Evolutionary conservation across 1,140 invertebrate genomes (phyloP).

Genomic region (Tachypleus tridentatus): DNA sequence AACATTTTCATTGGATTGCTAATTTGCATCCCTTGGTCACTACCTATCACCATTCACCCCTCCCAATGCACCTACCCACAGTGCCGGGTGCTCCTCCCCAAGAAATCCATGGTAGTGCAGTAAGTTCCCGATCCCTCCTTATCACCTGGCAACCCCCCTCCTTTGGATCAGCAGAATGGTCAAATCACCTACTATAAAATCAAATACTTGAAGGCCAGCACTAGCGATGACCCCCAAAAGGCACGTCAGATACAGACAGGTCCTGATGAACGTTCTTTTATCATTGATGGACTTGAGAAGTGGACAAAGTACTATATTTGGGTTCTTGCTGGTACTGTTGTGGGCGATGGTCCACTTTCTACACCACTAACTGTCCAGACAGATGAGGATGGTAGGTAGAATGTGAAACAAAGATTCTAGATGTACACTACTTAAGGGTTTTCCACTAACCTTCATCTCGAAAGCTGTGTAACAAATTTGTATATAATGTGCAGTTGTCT

Average conservation of each 20-base stretch:
- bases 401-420: no score
- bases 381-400: slow-evolving; percentile 93
- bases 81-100: slow-evolving; percentile 90
- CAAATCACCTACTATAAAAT: slow-evolving; percentile 91
- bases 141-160: slow-evolving; percentile 81
- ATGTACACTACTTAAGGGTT: no score
- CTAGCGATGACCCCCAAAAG: slow-evolving; percentile 48
- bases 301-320: slow-evolving; percentile 94
- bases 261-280: slow-evolving; percentile 49
- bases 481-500: no score
- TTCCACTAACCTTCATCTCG: no score
- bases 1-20: no score
- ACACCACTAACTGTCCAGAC: slow-evolving; percentile 79
- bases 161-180: slow-evolving; percentile 72
- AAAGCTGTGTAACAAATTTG: no score
- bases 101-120: slow-evolving; percentile 75
- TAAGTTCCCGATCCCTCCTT: slow-evolving; percentile 73
- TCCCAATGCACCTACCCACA: slow-evolving; percentile 33
- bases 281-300: slow-evolving; percentile 75
- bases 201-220: slow-evolving; percentile 39
- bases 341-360: slow-evolving; percentile 75
- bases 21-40: no score
- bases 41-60: no score
- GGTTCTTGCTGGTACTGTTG: slow-evolving; percentile 82
- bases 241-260: slow-evolving; percentile 48